Conservation (phyloP, 2,888 invertebrate genomes). For the Ectemnius cavifrons region DNA sequence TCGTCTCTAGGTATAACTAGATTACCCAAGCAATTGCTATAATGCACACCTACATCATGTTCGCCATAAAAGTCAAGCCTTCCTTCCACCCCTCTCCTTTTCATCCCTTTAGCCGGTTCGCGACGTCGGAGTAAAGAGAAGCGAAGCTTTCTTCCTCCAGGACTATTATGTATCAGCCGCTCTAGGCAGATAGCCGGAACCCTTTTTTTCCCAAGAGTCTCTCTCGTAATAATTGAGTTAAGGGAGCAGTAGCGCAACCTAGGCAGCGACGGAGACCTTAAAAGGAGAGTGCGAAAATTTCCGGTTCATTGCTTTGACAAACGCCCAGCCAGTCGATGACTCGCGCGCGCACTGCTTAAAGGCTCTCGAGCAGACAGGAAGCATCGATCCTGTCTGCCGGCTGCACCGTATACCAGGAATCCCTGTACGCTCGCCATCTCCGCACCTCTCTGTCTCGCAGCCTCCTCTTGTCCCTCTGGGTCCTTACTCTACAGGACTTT, state of each 20-base stretch:
- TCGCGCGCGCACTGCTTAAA: constrained; percentile 46
- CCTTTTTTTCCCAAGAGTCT: constrained; percentile 4
- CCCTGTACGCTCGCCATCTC: constrained; percentile 36
- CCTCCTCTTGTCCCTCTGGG: not conserved
- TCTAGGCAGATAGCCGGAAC: too few species aligned
- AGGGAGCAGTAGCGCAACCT: not conserved
- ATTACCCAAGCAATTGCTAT: constrained; percentile 14
- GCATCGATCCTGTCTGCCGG: constrained; percentile 62
- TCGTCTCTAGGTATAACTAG: constrained; percentile 3
- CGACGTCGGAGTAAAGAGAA: too few species aligned
- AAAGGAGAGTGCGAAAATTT: constrained; percentile 50
- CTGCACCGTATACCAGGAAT: constrained; percentile 58
- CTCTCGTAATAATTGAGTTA: not conserved
- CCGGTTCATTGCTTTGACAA: constrained; percentile 49
- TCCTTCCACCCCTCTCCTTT: too few species aligned
- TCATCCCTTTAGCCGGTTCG: too few species aligned
- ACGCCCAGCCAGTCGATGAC: constrained; percentile 52
- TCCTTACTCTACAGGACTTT: constrained; percentile 2
- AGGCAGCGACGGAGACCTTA: constrained; percentile 26
- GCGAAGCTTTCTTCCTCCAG: too few species aligned
- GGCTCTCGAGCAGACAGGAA: constrained; percentile 57
- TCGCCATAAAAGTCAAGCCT: constrained; percentile 16
- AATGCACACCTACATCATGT: constrained; percentile 18
- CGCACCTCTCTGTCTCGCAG: not conserved
- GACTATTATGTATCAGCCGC: too few species aligned